Evolutionary conservation across 2,113 vertebrate genomes (phyloP).

Genomic region (Hiodon tergisus): DNA sequence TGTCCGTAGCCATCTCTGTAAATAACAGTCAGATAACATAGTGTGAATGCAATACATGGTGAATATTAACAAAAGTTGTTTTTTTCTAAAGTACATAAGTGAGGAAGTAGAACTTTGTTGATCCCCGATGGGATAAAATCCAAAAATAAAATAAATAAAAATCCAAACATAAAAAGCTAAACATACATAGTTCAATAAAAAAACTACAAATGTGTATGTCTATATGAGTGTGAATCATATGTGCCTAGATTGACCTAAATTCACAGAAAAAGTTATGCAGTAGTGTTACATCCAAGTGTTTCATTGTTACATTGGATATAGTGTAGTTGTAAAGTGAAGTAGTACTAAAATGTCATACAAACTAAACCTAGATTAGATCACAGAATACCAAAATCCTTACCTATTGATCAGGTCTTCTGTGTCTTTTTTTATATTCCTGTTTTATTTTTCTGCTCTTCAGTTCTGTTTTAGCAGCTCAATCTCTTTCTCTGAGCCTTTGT

Average conservation of each 20-base stretch:
- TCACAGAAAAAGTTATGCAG: no score
- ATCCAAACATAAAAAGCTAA: neutral
- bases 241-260: no score
- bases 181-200: neutral
- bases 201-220: neutral
- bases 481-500: no score
- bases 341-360: no score
- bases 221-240: neutral
- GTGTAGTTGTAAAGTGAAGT: no score
- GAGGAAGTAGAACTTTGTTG: neutral
- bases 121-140: no score
- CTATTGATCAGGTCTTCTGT: neutral
- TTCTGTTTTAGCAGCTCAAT: neutral
- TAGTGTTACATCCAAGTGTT: no score
- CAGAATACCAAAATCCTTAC: neutral
- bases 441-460: neutral
- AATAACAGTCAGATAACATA: neutral
- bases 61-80: neutral
- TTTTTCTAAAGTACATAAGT: neutral
- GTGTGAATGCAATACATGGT: neutral
- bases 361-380: no score
- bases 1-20: slow-evolving; percentile 49
- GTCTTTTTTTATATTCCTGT: neutral
- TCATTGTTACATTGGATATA: no score
- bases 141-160: neutral